phyloP scores from a whole-genome alignment of 2,797 vertebrate species.

The Acanthurus leucopareius region DNA sequence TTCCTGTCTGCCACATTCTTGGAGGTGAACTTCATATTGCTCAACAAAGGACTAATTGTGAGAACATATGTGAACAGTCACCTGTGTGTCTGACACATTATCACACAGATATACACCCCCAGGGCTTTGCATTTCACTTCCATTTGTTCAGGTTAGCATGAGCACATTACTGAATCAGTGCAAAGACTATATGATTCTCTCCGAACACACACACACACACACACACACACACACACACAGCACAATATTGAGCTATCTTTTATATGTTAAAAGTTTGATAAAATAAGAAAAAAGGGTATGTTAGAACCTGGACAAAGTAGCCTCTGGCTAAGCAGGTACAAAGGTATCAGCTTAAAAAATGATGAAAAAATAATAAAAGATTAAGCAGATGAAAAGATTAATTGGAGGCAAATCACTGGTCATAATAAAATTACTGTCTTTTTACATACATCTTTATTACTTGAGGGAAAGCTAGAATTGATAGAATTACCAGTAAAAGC shows the following conservation, averaged over 20 bases:
- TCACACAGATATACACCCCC: slow-evolving; percentile 3
- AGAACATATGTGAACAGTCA: slow-evolving; percentile 29
- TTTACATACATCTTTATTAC: too few species aligned
- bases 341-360: background rate
- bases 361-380: background rate
- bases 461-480: too few species aligned
- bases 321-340: background rate
- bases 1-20: slow-evolving; percentile 45
- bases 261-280: background rate
- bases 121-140: slow-evolving; percentile 21
- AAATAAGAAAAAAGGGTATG: background rate
- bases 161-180: slow-evolving; percentile 27
- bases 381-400: background rate
- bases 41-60: slow-evolving; percentile 52
- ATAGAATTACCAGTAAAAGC: too few species aligned
- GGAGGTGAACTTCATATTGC: slow-evolving; percentile 36
- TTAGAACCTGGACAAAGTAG: slow-evolving; percentile 1
- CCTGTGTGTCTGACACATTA: slow-evolving; percentile 23
- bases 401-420: background rate
- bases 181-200: slow-evolving; percentile 13
- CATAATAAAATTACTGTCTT: too few species aligned
- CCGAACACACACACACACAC: too few species aligned
- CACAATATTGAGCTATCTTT: slow-evolving; percentile 18
- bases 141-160: slow-evolving; percentile 23
- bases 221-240: background rate